These are phyloP conservation scores for Microctonus brassicae DNA, from an alignment of 2,888 invertebrate genomes.

Conservation along the genomic window DNA sequence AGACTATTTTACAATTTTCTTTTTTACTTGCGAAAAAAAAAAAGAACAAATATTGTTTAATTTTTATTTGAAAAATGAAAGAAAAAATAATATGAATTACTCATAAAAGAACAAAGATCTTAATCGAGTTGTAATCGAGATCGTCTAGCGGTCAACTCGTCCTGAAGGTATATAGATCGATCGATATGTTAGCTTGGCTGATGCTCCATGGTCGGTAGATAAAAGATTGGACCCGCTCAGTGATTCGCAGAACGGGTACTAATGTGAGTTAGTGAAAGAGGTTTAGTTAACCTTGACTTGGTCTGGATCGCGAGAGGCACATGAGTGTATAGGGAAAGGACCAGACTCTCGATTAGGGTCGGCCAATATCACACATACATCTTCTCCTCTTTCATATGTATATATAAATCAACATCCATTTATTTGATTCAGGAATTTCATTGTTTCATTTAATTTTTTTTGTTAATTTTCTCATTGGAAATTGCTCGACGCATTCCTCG, in stretches of 20 bases:
- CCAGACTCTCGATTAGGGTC: slow-evolving; percentile 26
- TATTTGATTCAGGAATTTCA: slow-evolving; percentile 9
- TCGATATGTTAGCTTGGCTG: slow-evolving; percentile 2
- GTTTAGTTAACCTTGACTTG: slow-evolving; percentile 35
- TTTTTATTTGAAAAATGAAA: not conserved
- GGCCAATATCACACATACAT: slow-evolving; percentile 14
- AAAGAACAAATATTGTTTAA: not conserved
- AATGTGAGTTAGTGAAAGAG: slow-evolving; percentile 52
- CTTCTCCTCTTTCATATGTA: not conserved
- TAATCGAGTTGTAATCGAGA: slow-evolving; percentile 49
- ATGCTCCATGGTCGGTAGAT: slow-evolving; percentile 40
- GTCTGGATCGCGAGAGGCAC: slow-evolving; percentile 4
- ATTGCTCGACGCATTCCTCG: not conserved
- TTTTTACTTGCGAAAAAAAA: not conserved
- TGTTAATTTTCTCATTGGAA: slow-evolving; percentile 13
- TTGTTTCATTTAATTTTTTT: slow-evolving; percentile 4
- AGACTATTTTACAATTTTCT: not conserved
- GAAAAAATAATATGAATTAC: not conserved
- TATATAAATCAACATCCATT: not conserved
- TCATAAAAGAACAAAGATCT: slow-evolving; percentile 42
- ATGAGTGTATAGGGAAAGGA: slow-evolving; percentile 16
- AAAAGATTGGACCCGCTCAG: slow-evolving; percentile 51
- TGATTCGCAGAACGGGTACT: slow-evolving; percentile 58
- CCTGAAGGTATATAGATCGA: slow-evolving; percentile 40
- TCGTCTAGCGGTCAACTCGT: slow-evolving; percentile 48